A percentile compares a stretch with the other conserved stretches of the same genome.
phyloP scores from a whole-genome alignment of 2,888 invertebrate genomes.

The Scaeva pyrastri region DNA sequence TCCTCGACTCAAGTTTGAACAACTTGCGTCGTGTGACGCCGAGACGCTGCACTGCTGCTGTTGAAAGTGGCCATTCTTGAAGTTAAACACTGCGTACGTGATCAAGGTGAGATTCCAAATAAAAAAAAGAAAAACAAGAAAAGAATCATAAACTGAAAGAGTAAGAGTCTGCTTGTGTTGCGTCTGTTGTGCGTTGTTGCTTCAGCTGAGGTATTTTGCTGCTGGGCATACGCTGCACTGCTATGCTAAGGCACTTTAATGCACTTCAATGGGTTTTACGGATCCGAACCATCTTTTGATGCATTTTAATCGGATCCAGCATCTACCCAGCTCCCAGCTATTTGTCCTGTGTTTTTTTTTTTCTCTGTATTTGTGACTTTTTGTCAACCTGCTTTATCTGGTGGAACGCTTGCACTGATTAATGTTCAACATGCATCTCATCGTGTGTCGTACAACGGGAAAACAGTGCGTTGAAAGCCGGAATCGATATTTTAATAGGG shows the following conservation, averaged over 20 bases:
- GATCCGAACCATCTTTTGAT: slow-evolving; percentile 14
- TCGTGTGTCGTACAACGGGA: background rate
- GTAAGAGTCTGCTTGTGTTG: background rate
- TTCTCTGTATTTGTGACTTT: background rate
- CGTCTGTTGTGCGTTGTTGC: background rate
- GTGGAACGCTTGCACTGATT: slow-evolving; percentile 40
- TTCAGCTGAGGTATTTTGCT: slow-evolving; percentile 56
- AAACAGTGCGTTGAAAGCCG: background rate
- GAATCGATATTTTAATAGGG: background rate
- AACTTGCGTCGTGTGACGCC: slow-evolving; percentile 27
- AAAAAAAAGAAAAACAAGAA: background rate
- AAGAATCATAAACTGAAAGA: too few species aligned
- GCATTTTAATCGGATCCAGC: slow-evolving; percentile 48
- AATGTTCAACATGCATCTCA: slow-evolving; percentile 45
- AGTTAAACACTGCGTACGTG: slow-evolving; percentile 47
- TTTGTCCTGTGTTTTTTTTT: slow-evolving; percentile 41
- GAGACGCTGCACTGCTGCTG: background rate
- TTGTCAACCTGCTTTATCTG: slow-evolving; percentile 28
- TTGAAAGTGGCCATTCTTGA: slow-evolving; percentile 30
- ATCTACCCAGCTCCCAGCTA: slow-evolving; percentile 29
- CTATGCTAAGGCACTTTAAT: slow-evolving; percentile 32
- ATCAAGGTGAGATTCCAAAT: slow-evolving; percentile 32
- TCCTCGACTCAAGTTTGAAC: background rate
- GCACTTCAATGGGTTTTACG: slow-evolving; percentile 40
- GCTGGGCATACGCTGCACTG: slow-evolving; percentile 53